Base-by-base conservation (phyloP, 2,888 invertebrate genomes). In the Lacanobia wlatinum region DNA sequence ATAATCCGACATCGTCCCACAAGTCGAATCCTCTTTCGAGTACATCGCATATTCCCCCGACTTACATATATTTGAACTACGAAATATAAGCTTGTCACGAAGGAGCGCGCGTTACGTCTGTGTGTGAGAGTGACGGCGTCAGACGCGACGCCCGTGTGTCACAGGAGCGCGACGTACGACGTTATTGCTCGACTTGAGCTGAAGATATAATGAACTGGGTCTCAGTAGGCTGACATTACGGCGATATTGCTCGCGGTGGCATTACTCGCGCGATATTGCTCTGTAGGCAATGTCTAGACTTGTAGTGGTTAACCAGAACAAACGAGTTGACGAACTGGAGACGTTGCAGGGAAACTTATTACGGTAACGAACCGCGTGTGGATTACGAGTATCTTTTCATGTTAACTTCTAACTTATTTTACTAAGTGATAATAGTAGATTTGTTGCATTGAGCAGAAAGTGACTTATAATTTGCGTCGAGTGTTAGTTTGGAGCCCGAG, bases 111-210 rank as follows among this genome's bases (percentile, higher is more conserved):
- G 38, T 50, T 18, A 43, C 38, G 52, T 48, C 21, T 46, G 76
- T 50, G 38, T 77, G 55, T 72, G 79, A 55, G 46, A 46, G 53
- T 34, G 38, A 50, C 38, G 63, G 63, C 53, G 40, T 21, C 50
- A 50, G 12, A 5, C 60, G 59, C 52, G 48, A 28, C 50, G 43
- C 34, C 50, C 12, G 23, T 50, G 67, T 58, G 43, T 55, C 76
- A 48, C n/a, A 14, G 46, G 46, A 74, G 16, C 50, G 34, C 6
- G 34, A 34, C 34, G 34, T 34, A 34, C 6, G 50, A 70, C 43
- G 53, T 60, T 71, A 64, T 76, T 55, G 50, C 78, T 60, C 59
- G 40, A 50, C 62, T 79, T 34, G 53, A 69, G 56, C 48, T 10
- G 34, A 48, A 28, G 10, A 62, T 65, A 46, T 66, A 65, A 79